Base-by-base conservation (phyloP, 1,140 invertebrate species). In the Panonychus citri region DNA sequence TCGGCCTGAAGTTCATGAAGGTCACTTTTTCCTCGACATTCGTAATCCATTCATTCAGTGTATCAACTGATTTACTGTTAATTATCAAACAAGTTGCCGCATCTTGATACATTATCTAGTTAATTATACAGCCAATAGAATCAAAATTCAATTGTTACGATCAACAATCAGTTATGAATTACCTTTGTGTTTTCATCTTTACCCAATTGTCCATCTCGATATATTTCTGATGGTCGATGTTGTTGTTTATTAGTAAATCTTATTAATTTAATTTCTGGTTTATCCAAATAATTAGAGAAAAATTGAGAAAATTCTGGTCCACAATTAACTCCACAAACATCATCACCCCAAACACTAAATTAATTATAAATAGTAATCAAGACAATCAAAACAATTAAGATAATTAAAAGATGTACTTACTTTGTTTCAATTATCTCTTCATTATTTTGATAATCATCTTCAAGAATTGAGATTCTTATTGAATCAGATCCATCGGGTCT, bases 21-120 rank as follows among this genome's bases (percentile, higher is more conserved):
- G 57, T 60, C 3, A 71, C 65, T 26, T 43, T 2, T 13, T 24
- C 10, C 17, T 40, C 27, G 3, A 5, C 54, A 0, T 12, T 34
- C 12, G 5, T 12, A 34, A 70, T 61, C 49, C 60, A 60, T 25
- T 53, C 56, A 50, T 71, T 71, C 4, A 71, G 57, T 5, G 62
- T 62, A 24, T 57, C 59, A 25, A 71, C 28, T 28, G 66, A 68
- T 5, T 62, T 53, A n/a, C 66, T 60, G 0, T 66, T 61, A 56
- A 69, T 62, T 43, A 71, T 0, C 63, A 68, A 26, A n/a, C 15
- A 12, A 25, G 52, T 17, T 15, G 39, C 30, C 17, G 42, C 30
- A 50, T 58, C 51, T 24, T 58, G 57, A 40, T 58, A 58, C 10
- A 54, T 28, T 30, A 58, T 46, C 19, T 25, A 30, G 3, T n/a